Percentiles rank a stretch among this genome's conserved stretches.
Evolutionary conservation across 1,140 invertebrate genomes (phyloP).

Genomic region (Drosophila seguyi): DNA sequence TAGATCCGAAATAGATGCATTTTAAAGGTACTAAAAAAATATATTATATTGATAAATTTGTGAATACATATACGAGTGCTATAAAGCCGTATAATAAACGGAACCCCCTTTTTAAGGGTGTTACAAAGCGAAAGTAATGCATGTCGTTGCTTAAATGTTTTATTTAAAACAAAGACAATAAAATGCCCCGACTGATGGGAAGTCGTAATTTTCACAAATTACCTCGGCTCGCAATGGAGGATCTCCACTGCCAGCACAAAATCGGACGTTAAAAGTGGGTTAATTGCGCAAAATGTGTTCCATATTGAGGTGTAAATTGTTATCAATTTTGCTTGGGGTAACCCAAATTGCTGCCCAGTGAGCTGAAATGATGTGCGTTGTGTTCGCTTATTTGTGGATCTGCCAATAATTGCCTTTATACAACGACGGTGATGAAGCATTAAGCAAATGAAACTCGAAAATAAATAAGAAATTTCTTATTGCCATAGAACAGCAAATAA

Average conservation of each 20-base stretch:
- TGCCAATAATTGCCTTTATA: constrained; percentile 23
- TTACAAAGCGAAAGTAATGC: constrained; percentile 47
- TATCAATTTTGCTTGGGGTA: constrained; percentile 58
- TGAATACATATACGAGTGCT: background rate
- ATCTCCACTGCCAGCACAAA: constrained; percentile 22
- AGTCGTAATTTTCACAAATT: constrained; percentile 71
- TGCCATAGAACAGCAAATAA: constrained; percentile 15
- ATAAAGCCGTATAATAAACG: background rate
- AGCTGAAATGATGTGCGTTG: constrained; percentile 30
- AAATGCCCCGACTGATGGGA: constrained; percentile 62
- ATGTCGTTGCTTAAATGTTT: constrained; percentile 38
- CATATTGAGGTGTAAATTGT: constrained; percentile 77
- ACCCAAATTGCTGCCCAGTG: constrained; percentile 39
- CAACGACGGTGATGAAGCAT: constrained; percentile 20
- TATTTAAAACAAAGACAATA: constrained; percentile 50
- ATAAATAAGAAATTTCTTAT: constrained; percentile 4
- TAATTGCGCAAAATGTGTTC: constrained; percentile 59
- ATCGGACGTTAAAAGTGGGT: constrained; percentile 45
- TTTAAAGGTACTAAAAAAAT: too few species aligned
- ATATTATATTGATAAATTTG: background rate
- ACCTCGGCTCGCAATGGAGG: constrained; percentile 40
- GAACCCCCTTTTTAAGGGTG: constrained; percentile 20
- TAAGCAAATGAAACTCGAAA: constrained; percentile 8
- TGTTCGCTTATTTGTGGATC: constrained; percentile 39
- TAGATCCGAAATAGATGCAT: too few species aligned